Percentiles rank a stretch among this genome's conserved stretches.
Evolutionary conservation across 2,113 vertebrate species (phyloP).

Genomic region (Thalassoma bifasciatum): DNA sequence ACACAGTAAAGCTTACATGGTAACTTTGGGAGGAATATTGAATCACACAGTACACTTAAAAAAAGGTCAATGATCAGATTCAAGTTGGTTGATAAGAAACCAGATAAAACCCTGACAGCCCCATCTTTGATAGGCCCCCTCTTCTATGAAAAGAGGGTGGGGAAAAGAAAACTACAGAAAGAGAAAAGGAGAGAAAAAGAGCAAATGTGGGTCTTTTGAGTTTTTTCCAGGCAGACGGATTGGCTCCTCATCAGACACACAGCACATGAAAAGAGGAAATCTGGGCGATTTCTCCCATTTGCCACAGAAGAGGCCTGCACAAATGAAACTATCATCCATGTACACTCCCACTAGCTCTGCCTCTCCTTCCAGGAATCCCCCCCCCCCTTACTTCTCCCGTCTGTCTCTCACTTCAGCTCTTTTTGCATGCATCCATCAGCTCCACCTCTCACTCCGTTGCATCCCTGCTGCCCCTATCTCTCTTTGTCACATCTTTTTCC

Average conservation of each 20-base stretch:
- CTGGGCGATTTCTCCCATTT: constrained; percentile 65
- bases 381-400: constrained; percentile 28
- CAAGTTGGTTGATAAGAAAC: constrained; percentile 28
- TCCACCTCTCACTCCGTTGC: constrained; percentile 33
- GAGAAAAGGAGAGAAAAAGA: constrained; percentile 9
- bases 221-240: constrained; percentile 63
- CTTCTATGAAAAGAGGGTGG: background rate
- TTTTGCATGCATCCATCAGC: constrained; percentile 16
- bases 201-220: constrained; percentile 69
- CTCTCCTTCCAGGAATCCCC: constrained; percentile 41
- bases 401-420: constrained; percentile 31
- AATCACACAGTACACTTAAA: background rate
- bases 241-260: constrained; percentile 70
- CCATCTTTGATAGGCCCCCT: constrained; percentile 4
- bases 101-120: background rate
- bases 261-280: constrained; percentile 72
- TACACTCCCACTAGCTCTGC: constrained; percentile 10
- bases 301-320: constrained; percentile 55
- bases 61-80: constrained; percentile 8
- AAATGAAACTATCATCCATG: constrained; percentile 64
- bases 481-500: constrained; percentile 37
- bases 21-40: background rate
- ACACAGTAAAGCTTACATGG: no score
- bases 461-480: constrained; percentile 1
- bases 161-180: constrained; percentile 28